These are phyloP conservation scores for Babylonia areolata DNA, from an alignment of 1,140 invertebrate genomes.

Conservation along the genomic window DNA sequence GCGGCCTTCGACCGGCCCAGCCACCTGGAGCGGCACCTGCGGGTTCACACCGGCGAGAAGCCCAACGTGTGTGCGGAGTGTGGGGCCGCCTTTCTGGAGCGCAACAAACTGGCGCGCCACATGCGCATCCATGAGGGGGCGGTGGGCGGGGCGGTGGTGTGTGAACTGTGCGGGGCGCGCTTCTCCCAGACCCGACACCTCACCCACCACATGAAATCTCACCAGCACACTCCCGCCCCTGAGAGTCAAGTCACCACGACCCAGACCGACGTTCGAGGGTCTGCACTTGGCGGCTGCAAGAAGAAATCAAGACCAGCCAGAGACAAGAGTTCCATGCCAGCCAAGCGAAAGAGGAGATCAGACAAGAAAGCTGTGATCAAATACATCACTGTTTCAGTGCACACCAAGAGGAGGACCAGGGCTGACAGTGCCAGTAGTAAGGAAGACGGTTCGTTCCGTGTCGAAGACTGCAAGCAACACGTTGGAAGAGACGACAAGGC, in stretches of 20 bases:
- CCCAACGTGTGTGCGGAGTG: conserved; percentile 12
- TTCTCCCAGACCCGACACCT: not conserved
- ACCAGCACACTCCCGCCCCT: not conserved
- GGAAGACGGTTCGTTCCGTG: no score
- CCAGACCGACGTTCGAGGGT: no score
- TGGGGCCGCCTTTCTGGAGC: conserved; percentile 17
- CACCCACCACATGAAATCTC: conserved; percentile 9
- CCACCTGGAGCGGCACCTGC: conserved; percentile 14
- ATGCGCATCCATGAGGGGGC: not conserved
- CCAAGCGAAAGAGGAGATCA: not conserved
- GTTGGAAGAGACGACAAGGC: not conserved
- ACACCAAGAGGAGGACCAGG: not conserved
- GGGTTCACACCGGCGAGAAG: conserved; percentile 5
- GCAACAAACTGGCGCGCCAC: conserved; percentile 18
- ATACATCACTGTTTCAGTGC: not conserved
- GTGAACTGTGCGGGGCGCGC: conserved; percentile 11
- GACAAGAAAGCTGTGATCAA: not conserved
- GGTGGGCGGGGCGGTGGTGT: not conserved
- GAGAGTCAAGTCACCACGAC: not conserved
- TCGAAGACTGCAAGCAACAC: not conserved
- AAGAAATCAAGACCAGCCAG: no score
- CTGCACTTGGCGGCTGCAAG: not conserved
- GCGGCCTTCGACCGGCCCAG: conserved; percentile 19
- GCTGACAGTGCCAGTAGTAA: not conserved
- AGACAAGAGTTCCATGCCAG: not conserved